These are phyloP conservation scores for Sphaerodactylus townsendi DNA, from an alignment of 2,113 vertebrate genomes.

Conservation along the genomic window DNA sequence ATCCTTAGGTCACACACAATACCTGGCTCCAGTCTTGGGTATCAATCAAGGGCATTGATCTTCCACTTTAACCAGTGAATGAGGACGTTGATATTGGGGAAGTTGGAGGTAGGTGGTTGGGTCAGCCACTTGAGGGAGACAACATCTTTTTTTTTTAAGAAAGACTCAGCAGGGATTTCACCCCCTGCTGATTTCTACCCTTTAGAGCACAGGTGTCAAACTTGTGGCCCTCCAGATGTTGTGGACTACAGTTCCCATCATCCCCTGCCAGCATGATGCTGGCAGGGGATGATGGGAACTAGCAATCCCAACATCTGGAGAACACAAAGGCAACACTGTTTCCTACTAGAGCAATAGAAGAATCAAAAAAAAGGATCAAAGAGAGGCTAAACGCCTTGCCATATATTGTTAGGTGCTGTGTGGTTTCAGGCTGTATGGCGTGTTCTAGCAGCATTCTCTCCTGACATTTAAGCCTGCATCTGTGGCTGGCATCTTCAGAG, in stretches of 20 bases:
- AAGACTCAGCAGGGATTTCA: neutral
- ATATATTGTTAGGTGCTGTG: too few relatives aligned
- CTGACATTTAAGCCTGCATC: too few relatives aligned
- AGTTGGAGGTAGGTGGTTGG: neutral
- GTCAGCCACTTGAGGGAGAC: conserved; percentile 13
- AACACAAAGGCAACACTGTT: too few relatives aligned
- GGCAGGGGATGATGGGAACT: too few relatives aligned
- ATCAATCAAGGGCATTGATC: neutral
- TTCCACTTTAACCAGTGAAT: conserved; percentile 3
- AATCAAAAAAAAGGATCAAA: neutral
- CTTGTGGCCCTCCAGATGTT: too few relatives aligned
- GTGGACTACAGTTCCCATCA: too few relatives aligned
- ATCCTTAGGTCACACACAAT: neutral
- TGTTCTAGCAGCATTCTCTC: too few relatives aligned
- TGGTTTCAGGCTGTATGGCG: too few relatives aligned
- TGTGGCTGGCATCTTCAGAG: too few relatives aligned
- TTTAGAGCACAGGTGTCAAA: too few relatives aligned
- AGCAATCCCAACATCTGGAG: too few relatives aligned
- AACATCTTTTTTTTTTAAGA: fast-evolving
- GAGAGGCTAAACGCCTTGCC: neutral
- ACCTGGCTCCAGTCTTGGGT: neutral
- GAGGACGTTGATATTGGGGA: neutral
- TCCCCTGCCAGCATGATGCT: too few relatives aligned
- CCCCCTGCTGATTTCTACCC: neutral
- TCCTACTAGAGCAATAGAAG: neutral